A percentile compares a stretch with the other conserved stretches of the same genome.
Conservation (phyloP, 2,797 vertebrate genomes). For the Danio choprae region DNA sequence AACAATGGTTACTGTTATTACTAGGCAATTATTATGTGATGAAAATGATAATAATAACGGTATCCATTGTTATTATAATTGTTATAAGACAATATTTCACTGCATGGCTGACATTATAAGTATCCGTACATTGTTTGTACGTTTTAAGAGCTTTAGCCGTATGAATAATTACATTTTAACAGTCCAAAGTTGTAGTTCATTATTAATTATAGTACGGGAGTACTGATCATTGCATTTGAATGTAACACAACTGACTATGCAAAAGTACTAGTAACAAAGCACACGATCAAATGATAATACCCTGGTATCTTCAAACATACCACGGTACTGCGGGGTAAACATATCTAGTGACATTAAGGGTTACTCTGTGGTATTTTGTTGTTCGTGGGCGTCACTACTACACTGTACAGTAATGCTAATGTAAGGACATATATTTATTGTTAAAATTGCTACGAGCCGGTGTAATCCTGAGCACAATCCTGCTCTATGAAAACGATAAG, state of each 20-base stretch:
- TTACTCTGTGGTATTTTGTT: background rate
- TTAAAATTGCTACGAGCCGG: background rate
- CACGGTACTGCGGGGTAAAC: background rate
- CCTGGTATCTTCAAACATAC: background rate
- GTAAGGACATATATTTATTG: background rate
- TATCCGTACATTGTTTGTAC: too few species aligned
- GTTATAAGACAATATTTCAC: too few species aligned
- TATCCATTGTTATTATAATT: too few species aligned
- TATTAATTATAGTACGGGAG: background rate
- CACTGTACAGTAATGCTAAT: background rate
- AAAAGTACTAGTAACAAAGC: background rate
- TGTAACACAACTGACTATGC: background rate
- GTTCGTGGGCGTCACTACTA: background rate
- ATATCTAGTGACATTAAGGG: too few species aligned
- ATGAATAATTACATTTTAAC: background rate
- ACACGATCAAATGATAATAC: background rate
- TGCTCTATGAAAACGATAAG: background rate
- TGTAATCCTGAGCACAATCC: background rate
- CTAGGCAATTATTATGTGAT: too few species aligned
- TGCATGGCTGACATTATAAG: too few species aligned
- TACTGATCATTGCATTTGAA: background rate
- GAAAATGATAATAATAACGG: too few species aligned
- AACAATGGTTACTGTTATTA: too few species aligned
- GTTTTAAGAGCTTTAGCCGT: too few species aligned
- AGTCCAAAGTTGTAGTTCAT: too few species aligned